A percentile compares a stretch with the other conserved stretches of the same genome.
These are phyloP conservation scores for Helicoverpa zea DNA, from an alignment of 1,140 invertebrate species.

Conservation along the genomic window DNA sequence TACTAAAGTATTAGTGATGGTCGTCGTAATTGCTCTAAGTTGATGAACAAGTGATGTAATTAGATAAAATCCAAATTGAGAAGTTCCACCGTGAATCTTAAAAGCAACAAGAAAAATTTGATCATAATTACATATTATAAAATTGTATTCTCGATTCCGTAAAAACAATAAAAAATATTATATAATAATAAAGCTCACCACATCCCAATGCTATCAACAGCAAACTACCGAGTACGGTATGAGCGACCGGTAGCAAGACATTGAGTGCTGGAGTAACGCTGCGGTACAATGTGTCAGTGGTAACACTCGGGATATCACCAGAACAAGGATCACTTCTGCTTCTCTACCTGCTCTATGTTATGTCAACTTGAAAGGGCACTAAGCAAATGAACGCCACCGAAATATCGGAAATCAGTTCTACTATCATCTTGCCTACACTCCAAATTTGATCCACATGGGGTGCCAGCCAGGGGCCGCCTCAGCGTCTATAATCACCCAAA, in stretches of 20 bases:
- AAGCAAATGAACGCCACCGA: conserved; percentile 83
- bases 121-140: conserved; percentile 63
- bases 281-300: conserved; percentile 35
- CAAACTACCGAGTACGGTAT: conserved; percentile 67
- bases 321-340: conserved; percentile 61
- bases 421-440: conserved; percentile 71
- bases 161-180: conserved; percentile 74
- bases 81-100: conserved; percentile 60
- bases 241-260: conserved; percentile 56
- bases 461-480: conserved; percentile 66
- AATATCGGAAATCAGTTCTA: conserved; percentile 80
- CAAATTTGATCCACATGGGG: conserved; percentile 68
- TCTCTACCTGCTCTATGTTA: conserved; percentile 59
- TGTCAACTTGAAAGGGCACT: conserved; percentile 73
- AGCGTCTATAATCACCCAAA: conserved; percentile 78
- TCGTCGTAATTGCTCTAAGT: conserved; percentile 61
- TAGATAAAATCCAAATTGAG: conserved; percentile 65
- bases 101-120: conserved; percentile 68
- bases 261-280: conserved; percentile 55
- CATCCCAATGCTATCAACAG: conserved; percentile 71
- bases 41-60: conserved; percentile 69
- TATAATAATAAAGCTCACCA: conserved; percentile 73
- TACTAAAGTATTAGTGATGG: conserved; percentile 69
- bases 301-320: conserved; percentile 67
- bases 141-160: conserved; percentile 66